A percentile compares a stretch with the other conserved stretches of the same genome.
These are phyloP conservation scores for Piscicola geometra DNA, from an alignment of 2,888 invertebrate species.

Conservation along the genomic window DNA sequence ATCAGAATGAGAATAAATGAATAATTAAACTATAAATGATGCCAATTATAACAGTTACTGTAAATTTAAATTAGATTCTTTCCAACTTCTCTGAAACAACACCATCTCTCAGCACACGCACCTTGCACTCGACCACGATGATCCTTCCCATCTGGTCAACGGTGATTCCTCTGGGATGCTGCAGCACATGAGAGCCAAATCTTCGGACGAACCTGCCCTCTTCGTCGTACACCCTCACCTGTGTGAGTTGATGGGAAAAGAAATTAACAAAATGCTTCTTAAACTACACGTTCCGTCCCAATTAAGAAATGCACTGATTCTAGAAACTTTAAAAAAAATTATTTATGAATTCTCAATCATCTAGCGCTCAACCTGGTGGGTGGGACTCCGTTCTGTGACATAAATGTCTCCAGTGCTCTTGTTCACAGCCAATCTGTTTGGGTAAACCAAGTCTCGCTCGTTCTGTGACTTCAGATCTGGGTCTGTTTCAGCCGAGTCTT, in stretches of 20 bases:
- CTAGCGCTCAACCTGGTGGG: slow-evolving; percentile 70
- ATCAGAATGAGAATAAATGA: background rate
- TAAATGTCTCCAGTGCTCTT: slow-evolving; percentile 96
- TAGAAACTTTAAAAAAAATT: no score
- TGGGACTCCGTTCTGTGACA: slow-evolving; percentile 90
- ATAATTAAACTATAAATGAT: background rate
- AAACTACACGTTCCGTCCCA: no score
- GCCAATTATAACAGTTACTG: background rate
- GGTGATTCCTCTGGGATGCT: slow-evolving; percentile 96
- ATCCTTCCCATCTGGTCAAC: slow-evolving; percentile 97
- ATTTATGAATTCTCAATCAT: no score
- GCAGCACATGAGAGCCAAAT: slow-evolving; percentile 96
- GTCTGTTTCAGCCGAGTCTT: slow-evolving; percentile 59
- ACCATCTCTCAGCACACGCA: no score
- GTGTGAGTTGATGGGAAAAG: background rate
- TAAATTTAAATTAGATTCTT: background rate
- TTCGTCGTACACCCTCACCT: slow-evolving; percentile 89
- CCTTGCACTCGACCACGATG: slow-evolving; percentile 90
- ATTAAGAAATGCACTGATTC: no score
- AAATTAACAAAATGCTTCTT: background rate
- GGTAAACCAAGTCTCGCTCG: slow-evolving; percentile 93
- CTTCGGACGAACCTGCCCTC: slow-evolving; percentile 98
- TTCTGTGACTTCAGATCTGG: slow-evolving; percentile 71
- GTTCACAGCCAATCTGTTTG: slow-evolving; percentile 96
- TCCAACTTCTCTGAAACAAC: no score